Evolutionary conservation across 2,113 vertebrate species (phyloP).

Genomic region (Uropsilus gracilis): DNA sequence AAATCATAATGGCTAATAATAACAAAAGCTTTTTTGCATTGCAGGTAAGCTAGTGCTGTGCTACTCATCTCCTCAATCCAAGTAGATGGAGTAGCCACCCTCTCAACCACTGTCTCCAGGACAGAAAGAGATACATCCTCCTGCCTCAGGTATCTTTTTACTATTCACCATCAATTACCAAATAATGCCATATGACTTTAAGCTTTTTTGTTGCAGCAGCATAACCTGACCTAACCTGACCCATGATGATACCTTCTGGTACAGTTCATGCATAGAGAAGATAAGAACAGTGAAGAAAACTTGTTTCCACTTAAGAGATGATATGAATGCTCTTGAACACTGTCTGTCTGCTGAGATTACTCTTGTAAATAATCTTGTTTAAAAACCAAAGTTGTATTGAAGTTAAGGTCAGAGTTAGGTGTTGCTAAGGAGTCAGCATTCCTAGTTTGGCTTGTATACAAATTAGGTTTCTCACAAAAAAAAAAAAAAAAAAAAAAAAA

Average conservation of each 20-base stretch:
- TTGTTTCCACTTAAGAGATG: not conserved
- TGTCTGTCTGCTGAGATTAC: not conserved
- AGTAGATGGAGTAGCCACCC: not conserved
- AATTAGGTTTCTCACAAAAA: constrained; percentile 32
- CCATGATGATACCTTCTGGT: not conserved
- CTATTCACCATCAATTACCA: not conserved
- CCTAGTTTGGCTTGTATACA: constrained; percentile 2
- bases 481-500: no score
- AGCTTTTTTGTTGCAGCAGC: not conserved
- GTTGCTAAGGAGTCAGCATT: constrained; percentile 5
- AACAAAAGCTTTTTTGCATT: not conserved
- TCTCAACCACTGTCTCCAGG: not conserved
- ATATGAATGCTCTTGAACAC: not conserved
- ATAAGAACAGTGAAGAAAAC: not conserved
- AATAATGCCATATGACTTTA: not conserved
- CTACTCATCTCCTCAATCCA: not conserved
- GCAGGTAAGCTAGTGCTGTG: not conserved
- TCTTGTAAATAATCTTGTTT: not conserved
- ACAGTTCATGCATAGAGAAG: not conserved
- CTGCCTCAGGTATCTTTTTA: not conserved
- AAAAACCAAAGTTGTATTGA: constrained; percentile 10
- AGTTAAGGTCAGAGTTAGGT: not conserved
- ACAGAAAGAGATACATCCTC: not conserved
- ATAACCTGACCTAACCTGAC: not conserved
- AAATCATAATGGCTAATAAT: not conserved